Percentiles rank a stretch among this genome's conserved stretches.
Conservation (phyloP, 35 echinoderm and acorn worm genomes). For the Apostichopus parvimensis region DNA sequence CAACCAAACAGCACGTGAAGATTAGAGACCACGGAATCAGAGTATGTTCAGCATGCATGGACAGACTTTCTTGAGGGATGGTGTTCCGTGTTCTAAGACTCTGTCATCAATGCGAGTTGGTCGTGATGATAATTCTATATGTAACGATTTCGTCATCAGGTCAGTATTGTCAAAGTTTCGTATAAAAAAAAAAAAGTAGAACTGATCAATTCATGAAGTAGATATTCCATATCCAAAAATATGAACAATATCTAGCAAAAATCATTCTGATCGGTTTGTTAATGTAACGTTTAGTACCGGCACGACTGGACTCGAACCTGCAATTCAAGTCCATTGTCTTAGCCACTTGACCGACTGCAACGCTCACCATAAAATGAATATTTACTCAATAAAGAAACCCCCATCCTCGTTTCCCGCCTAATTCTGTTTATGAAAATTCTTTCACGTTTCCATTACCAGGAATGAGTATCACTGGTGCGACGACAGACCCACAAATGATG, state of each 20-base stretch:
- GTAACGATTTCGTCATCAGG: background rate
- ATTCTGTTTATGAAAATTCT: too few relatives aligned
- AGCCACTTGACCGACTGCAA: too few relatives aligned
- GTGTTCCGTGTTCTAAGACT: background rate
- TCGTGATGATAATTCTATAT: constrained; percentile 1
- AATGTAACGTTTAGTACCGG: too few relatives aligned
- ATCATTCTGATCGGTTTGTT: too few relatives aligned
- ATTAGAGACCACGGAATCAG: background rate
- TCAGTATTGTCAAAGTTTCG: background rate
- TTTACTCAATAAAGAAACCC: too few relatives aligned
- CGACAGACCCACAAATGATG: background rate
- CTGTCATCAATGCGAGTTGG: background rate
- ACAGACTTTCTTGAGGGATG: constrained; percentile 1
- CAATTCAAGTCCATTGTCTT: too few relatives aligned
- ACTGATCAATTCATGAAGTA: too few relatives aligned
- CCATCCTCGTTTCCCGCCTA: too few relatives aligned
- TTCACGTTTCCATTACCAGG: background rate
- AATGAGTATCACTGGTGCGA: background rate
- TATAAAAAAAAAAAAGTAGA: too few relatives aligned
- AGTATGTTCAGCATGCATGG: background rate
- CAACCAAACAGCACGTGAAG: background rate
- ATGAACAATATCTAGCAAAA: too few relatives aligned
- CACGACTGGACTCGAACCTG: too few relatives aligned
- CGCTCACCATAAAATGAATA: background rate
- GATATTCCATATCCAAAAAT: too few relatives aligned